These are phyloP conservation scores for Pentalonia nigronervosa DNA, from an alignment of 1,140 invertebrate genomes.

Conservation along the genomic window DNA sequence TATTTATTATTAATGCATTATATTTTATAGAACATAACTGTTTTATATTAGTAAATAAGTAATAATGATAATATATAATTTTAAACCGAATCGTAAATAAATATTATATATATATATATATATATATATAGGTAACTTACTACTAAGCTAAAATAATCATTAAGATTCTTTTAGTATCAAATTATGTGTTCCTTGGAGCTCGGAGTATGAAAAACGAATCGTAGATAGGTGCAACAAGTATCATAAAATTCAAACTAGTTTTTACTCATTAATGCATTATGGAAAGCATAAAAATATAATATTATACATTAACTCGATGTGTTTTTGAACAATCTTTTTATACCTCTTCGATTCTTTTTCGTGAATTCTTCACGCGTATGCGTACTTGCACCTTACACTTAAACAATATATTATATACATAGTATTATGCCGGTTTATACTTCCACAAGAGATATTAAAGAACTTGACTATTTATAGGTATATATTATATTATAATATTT, in stretches of 20 bases:
- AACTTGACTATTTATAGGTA: neutral
- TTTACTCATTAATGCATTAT: neutral
- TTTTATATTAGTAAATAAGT: neutral
- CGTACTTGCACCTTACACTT: neutral
- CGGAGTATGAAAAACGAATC: neutral
- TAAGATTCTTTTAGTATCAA: neutral
- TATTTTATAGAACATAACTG: neutral
- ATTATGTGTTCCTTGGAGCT: neutral
- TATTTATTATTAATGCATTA: neutral
- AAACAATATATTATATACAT: neutral
- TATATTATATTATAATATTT: neutral
- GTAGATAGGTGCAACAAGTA: neutral
- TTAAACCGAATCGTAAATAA: neutral
- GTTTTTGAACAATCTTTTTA: neutral
- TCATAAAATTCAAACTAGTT: neutral
- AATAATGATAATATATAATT: neutral
- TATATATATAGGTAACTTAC: neutral
- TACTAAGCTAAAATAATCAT: neutral
- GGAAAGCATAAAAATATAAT: neutral
- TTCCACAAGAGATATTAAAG: neutral
- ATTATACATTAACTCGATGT: neutral
- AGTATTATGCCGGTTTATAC: neutral
- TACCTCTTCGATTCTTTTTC: neutral
- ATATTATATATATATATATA: neutral
- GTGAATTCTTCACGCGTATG: neutral